Conservation (phyloP, 2,113 vertebrate genomes). For the Microtus richardsoni region DNA sequence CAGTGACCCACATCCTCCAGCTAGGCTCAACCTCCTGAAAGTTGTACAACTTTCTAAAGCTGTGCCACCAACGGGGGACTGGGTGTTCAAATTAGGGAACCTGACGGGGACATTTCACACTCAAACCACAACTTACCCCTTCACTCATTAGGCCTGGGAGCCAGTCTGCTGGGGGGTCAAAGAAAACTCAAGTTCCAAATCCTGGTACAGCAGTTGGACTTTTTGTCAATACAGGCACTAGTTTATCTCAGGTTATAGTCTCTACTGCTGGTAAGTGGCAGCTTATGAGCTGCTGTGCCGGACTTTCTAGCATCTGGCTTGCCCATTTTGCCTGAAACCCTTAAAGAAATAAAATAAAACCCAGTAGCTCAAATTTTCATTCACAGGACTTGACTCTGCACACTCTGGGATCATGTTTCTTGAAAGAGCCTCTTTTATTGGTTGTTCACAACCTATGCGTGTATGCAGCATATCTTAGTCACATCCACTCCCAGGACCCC, state of each 20-base stretch:
- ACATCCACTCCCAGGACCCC: neutral
- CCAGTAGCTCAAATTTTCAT: neutral
- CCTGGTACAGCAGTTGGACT: too few relatives aligned
- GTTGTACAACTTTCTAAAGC: neutral
- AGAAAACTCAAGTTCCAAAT: neutral
- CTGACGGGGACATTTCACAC: neutral
- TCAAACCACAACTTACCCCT: neutral
- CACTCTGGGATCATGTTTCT: neutral
- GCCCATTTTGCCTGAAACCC: too few relatives aligned
- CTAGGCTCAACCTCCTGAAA: neutral
- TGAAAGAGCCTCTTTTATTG: neutral
- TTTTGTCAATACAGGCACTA: neutral
- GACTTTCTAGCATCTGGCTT: neutral
- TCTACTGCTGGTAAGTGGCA: too few relatives aligned
- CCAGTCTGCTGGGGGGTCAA: neutral
- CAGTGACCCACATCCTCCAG: too few relatives aligned
- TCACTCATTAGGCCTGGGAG: neutral
- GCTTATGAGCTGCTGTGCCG: rapidly evolving
- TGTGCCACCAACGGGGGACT: neutral
- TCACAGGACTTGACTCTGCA: neutral
- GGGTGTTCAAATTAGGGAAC: neutral
- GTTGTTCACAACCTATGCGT: neutral
- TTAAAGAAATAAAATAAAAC: slow-evolving; percentile 9
- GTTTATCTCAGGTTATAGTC: neutral
- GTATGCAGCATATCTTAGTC: neutral